phyloP scores from a whole-genome alignment of 2,888 invertebrate genomes.

The Drosophila leonis region DNA sequence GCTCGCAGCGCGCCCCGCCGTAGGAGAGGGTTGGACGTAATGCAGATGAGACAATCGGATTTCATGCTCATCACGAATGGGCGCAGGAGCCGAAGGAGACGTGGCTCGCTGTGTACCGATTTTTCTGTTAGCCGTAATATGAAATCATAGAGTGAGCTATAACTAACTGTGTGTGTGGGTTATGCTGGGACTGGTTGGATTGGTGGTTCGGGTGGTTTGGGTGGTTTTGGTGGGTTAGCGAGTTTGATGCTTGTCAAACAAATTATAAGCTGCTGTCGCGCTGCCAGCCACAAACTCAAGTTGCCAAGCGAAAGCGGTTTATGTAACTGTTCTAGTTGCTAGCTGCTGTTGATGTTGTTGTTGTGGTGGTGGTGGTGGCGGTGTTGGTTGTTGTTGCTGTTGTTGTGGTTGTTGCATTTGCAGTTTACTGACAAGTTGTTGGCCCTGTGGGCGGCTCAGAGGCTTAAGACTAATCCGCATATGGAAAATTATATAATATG shows the following conservation, averaged over 20 bases:
- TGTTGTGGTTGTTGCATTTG: constrained; percentile 23
- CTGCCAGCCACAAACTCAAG: constrained; percentile 60
- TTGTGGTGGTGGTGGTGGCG: neutral
- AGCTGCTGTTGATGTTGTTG: constrained; percentile 15
- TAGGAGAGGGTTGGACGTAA: neutral
- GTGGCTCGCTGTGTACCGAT: constrained; percentile 26
- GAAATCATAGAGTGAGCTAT: constrained; percentile 25
- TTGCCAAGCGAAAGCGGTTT: constrained; percentile 68
- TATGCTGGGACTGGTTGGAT: neutral
- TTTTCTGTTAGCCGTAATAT: constrained; percentile 43
- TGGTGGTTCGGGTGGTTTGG: neutral
- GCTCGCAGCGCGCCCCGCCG: no score
- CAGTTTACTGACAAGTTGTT: constrained; percentile 46
- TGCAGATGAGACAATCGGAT: constrained; percentile 47
- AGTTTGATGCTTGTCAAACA: constrained; percentile 76
- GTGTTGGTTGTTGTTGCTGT: neutral
- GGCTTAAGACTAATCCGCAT: constrained; percentile 73
- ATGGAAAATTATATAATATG: constrained; percentile 79
- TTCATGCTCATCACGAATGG: constrained; percentile 22
- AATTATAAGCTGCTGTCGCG: constrained; percentile 71
- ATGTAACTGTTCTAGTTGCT: constrained; percentile 45
- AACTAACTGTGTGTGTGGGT: neutral
- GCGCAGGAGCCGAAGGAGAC: neutral
- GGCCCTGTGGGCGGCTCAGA: constrained; percentile 51
- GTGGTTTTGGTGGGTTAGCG: neutral